phyloP scores from a whole-genome alignment of 2,888 invertebrate species.

The Tinea trinotella region DNA sequence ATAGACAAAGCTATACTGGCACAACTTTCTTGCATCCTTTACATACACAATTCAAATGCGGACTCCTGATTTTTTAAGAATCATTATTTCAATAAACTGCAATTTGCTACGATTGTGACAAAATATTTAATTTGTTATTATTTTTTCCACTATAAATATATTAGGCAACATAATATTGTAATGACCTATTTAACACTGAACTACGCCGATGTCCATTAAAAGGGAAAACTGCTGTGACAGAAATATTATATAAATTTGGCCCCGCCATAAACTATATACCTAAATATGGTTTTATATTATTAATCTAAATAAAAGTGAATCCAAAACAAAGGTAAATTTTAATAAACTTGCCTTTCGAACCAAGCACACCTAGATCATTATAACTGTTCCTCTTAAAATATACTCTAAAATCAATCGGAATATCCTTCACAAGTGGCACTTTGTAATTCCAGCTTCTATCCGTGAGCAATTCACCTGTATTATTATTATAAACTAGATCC shows the following conservation, averaged over 20 bases:
- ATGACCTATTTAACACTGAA: too few relatives aligned
- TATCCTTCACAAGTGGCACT: conserved; percentile 71
- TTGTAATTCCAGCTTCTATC: conserved; percentile 76
- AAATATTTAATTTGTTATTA: too few relatives aligned
- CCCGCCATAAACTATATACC: neutral
- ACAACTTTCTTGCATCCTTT: too few relatives aligned
- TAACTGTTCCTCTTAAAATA: conserved; percentile 62
- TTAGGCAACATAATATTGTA: too few relatives aligned
- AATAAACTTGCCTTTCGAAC: conserved; percentile 68
- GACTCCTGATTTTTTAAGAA: too few relatives aligned
- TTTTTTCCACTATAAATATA: too few relatives aligned
- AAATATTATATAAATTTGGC: neutral
- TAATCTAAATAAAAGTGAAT: neutral
- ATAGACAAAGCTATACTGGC: too few relatives aligned
- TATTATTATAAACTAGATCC: conserved; percentile 62
- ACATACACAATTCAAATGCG: too few relatives aligned
- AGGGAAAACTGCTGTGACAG: neutral
- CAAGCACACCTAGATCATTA: conserved; percentile 65
- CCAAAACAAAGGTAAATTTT: too few relatives aligned
- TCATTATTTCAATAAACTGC: too few relatives aligned
- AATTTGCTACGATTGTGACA: too few relatives aligned
- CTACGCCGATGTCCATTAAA: too few relatives aligned
- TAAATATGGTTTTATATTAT: neutral
- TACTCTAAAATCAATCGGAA: conserved; percentile 71
- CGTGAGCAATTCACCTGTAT: conserved; percentile 68